Evolutionary conservation across 2,797 vertebrate genomes (phyloP).

Genomic region (Avahi laniger): DNA sequence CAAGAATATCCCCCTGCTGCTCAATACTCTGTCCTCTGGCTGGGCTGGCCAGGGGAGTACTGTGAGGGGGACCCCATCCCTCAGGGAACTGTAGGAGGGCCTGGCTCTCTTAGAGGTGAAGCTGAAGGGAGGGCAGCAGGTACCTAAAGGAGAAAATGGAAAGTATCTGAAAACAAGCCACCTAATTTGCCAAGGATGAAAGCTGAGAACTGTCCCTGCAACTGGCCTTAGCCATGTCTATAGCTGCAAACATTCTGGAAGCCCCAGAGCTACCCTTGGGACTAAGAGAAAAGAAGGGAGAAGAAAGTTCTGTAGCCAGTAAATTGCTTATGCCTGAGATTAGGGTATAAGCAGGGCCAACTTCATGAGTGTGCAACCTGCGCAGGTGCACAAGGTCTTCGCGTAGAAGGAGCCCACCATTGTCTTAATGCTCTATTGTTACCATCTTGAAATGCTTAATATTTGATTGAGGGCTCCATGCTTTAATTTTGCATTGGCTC

Average conservation of each 20-base stretch:
- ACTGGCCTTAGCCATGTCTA: not conserved
- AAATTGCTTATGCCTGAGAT: not conserved
- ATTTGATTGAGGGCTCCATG: not conserved
- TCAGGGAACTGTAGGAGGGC: not conserved
- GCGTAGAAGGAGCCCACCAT: not conserved
- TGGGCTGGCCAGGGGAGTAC: not conserved
- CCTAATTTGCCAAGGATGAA: not conserved
- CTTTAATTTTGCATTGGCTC: not conserved
- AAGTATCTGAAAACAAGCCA: not conserved
- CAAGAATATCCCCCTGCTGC: not conserved
- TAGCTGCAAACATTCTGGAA: not conserved
- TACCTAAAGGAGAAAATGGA: not conserved
- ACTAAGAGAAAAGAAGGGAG: not conserved
- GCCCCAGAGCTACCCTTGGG: not conserved
- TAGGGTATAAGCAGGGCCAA: not conserved
- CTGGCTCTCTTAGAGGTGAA: not conserved
- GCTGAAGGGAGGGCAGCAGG: not conserved
- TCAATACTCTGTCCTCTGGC: not conserved
- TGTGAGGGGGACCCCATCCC: not conserved
- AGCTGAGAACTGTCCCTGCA: not conserved
- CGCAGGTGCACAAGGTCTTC: not conserved
- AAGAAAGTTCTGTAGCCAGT: not conserved
- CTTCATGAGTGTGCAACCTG: not conserved
- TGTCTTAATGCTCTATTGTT: not conserved
- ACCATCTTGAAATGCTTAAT: slow-evolving; percentile 17